Percentiles rank a stretch among this genome's conserved stretches.
These are phyloP conservation scores for Thalassoma bifasciatum DNA, from an alignment of 2,113 vertebrate genomes.

Conservation along the genomic window DNA sequence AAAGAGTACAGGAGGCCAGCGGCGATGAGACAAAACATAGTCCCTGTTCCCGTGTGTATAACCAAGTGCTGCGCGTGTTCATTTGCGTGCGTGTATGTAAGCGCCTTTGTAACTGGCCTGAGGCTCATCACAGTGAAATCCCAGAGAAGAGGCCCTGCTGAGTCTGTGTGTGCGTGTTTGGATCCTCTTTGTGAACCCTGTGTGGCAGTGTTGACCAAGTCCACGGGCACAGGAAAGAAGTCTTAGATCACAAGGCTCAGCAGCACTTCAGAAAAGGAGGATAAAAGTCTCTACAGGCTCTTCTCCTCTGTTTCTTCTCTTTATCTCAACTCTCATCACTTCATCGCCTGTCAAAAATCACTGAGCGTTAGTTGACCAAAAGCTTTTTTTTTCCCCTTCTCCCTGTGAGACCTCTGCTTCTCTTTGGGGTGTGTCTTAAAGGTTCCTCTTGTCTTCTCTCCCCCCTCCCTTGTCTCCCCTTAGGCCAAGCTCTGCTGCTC, in stretches of 20 bases:
- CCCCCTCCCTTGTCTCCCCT: neutral
- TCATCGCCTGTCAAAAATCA: slow-evolving; percentile 54
- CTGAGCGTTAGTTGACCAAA: slow-evolving; percentile 48
- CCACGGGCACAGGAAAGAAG: slow-evolving; percentile 43
- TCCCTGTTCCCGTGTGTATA: slow-evolving; percentile 25
- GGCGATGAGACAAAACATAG: slow-evolving; percentile 53
- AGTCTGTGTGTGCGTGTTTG: slow-evolving; percentile 30
- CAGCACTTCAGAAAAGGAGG: slow-evolving; percentile 56
- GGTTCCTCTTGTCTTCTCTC: slow-evolving; percentile 10
- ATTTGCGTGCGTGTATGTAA: slow-evolving; percentile 6
- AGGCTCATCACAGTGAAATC: slow-evolving; percentile 51
- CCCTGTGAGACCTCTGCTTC: slow-evolving; percentile 22
- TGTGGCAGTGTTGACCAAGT: slow-evolving; percentile 50
- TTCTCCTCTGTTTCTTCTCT: slow-evolving; percentile 14
- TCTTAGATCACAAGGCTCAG: slow-evolving; percentile 66
- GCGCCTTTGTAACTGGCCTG: slow-evolving; percentile 48
- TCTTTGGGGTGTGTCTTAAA: slow-evolving; percentile 30
- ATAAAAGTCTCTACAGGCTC: slow-evolving; percentile 70
- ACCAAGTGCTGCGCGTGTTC: slow-evolving; percentile 3
- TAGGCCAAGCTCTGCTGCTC: slow-evolving; percentile 56
- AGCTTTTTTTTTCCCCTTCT: slow-evolving; percentile 4
- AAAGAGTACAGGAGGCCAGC: slow-evolving; percentile 24
- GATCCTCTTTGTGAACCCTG: slow-evolving; percentile 43
- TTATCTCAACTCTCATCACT: slow-evolving; percentile 43
- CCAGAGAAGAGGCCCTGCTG: slow-evolving; percentile 21